A percentile compares a stretch with the other conserved stretches of the same genome.
Evolutionary conservation across 2,888 invertebrate genomes (phyloP).

Genomic region (Rapana venosa): DNA sequence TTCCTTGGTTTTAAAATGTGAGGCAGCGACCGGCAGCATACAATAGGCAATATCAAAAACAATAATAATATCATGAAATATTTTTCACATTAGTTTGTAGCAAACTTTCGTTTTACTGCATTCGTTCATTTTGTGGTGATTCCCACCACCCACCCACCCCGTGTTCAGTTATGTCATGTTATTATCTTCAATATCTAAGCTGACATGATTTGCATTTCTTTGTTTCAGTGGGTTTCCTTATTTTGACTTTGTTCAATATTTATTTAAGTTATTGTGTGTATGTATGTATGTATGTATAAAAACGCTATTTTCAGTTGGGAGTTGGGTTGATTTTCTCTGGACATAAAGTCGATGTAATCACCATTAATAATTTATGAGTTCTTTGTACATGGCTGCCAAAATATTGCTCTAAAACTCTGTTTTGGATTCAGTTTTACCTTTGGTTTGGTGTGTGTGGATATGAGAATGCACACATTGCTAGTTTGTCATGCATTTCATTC

Average conservation of each 20-base stretch:
- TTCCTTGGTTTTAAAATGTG: no score
- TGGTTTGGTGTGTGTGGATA: no score
- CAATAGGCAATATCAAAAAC: no score
- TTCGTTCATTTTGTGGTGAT: no score
- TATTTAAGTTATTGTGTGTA: neutral
- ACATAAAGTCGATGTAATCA: neutral
- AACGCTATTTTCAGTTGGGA: neutral
- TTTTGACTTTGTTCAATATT: neutral
- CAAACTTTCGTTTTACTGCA: no score
- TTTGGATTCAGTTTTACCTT: neutral
- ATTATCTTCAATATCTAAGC: no score
- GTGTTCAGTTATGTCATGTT: no score
- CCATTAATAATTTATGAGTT: constrained; percentile 4
- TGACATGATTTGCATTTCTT: neutral
- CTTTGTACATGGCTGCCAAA: neutral
- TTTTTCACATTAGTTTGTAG: no score
- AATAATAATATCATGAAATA: no score
- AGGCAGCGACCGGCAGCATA: no score
- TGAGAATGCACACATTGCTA: no score
- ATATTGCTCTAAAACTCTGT: neutral
- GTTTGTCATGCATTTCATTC: neutral
- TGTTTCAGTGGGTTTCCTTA: neutral
- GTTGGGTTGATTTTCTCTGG: neutral
- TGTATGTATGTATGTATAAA: neutral
- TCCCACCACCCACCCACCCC: no score